phyloP scores from a whole-genome alignment of 1,140 invertebrate genomes.

The Saxidomus purpurata region DNA sequence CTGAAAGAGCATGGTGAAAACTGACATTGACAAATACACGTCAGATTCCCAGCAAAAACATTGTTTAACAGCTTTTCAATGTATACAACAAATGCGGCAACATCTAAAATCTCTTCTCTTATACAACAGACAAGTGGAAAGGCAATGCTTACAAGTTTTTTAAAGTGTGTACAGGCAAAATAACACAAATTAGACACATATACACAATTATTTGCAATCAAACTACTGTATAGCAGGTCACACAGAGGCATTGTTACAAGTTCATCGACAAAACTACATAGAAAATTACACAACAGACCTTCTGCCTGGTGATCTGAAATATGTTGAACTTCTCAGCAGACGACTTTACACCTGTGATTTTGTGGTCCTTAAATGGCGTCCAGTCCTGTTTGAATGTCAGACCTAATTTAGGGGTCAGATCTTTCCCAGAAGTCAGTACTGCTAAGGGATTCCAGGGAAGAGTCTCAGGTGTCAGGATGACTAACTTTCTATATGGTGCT shows the following conservation, averaged over 20 bases:
- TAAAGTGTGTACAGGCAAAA: too few relatives aligned
- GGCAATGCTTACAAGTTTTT: too few relatives aligned
- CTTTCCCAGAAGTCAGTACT: constrained; percentile 29
- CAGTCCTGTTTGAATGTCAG: constrained; percentile 24
- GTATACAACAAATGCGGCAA: too few relatives aligned
- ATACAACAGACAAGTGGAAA: too few relatives aligned
- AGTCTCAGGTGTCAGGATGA: constrained; percentile 33
- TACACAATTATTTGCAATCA: too few relatives aligned
- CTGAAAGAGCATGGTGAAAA: constrained; percentile 15
- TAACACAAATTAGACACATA: too few relatives aligned
- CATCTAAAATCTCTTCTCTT: too few relatives aligned
- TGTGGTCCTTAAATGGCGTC: constrained; percentile 24
- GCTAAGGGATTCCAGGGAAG: constrained; percentile 56
- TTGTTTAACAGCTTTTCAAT: background rate
- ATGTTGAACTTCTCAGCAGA: constrained; percentile 47
- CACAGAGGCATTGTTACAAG: too few relatives aligned
- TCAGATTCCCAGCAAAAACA: background rate
- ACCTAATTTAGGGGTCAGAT: constrained; percentile 10
- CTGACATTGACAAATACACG: background rate
- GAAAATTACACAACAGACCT: too few relatives aligned
- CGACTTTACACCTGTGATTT: background rate
- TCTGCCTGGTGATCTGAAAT: constrained; percentile 27
- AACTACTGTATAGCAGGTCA: too few relatives aligned
- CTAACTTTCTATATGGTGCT: constrained; percentile 43
- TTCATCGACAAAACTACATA: too few relatives aligned